Evolutionary conservation across 2,888 invertebrate genomes (phyloP).

Genomic region (Cheilosia soror): DNA sequence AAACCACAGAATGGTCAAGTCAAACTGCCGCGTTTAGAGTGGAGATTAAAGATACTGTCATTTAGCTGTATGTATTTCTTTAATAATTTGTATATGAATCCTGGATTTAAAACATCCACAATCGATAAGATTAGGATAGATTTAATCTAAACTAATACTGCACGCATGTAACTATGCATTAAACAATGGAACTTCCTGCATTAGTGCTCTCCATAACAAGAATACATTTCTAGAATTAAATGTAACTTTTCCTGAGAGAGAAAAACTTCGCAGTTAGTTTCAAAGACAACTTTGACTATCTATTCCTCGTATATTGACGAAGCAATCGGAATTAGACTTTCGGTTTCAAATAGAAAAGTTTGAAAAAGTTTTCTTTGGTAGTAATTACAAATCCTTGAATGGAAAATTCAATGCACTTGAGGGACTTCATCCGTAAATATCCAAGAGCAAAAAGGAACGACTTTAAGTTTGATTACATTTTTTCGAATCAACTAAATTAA

Average conservation of each 20-base stretch:
- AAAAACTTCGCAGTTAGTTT: conserved; percentile 22
- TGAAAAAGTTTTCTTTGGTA: conserved; percentile 25
- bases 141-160: no score
- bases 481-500: neutral
- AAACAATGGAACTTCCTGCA: no score
- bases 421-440: conserved; percentile 3
- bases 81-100: no score
- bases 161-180: no score
- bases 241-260: conserved; percentile 20
- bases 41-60: no score
- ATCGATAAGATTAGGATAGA: no score
- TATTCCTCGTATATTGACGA: conserved; percentile 29
- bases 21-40: no score
- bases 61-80: no score
- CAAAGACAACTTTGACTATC: conserved; percentile 44
- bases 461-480: conserved; percentile 32
- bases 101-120: no score
- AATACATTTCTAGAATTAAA: conserved; percentile 43
- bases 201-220: neutral
- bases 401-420: conserved; percentile 31
- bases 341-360: conserved; percentile 44
- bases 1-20: no score
- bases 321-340: conserved; percentile 48
- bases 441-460: neutral
- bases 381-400: conserved; percentile 51